Percentiles rank a stretch among this genome's conserved stretches.
Conservation (phyloP, 53 echinoderm and acorn worm species). For the Hippasteria phrygiana region DNA sequence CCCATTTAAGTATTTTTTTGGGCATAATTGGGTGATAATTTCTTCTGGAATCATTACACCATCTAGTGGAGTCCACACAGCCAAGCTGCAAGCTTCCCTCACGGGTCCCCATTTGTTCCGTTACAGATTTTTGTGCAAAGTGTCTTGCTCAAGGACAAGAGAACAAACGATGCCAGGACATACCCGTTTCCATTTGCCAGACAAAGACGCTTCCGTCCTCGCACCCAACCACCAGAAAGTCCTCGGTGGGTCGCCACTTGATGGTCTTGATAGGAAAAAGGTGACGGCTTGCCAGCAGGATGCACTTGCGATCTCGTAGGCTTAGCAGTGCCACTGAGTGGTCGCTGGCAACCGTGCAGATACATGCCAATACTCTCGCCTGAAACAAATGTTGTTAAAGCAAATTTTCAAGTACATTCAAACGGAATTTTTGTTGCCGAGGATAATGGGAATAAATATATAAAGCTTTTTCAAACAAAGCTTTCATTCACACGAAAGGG, state of each 20-base stretch:
- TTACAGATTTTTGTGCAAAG: not conserved
- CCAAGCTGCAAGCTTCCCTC: not conserved
- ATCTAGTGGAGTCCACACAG: no score
- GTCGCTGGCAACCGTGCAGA: conserved; percentile 96
- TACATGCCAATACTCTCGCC: conserved; percentile 91
- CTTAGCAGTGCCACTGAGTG: conserved; percentile 98
- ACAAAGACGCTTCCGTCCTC: conserved; percentile 98
- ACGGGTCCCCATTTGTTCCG: not conserved
- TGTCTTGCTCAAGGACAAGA: not conserved
- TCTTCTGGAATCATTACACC: no score
- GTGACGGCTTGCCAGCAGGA: conserved; percentile 96
- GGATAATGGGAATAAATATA: no score
- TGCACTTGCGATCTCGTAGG: conserved; percentile 93
- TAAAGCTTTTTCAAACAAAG: no score
- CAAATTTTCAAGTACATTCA: no score
- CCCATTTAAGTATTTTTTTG: no score
- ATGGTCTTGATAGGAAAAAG: conserved; percentile 95
- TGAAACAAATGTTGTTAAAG: no score
- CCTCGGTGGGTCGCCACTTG: conserved; percentile 97
- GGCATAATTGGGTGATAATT: no score
- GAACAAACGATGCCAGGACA: not conserved
- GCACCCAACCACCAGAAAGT: conserved; percentile 93
- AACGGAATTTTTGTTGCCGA: no score
- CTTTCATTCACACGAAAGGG: no score
- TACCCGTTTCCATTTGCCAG: conserved; percentile 99